Percentiles rank a stretch among this genome's conserved stretches.
These are phyloP conservation scores for Saccostrea cuccullata DNA, from an alignment of 1,140 invertebrate genomes.

Conservation along the genomic window DNA sequence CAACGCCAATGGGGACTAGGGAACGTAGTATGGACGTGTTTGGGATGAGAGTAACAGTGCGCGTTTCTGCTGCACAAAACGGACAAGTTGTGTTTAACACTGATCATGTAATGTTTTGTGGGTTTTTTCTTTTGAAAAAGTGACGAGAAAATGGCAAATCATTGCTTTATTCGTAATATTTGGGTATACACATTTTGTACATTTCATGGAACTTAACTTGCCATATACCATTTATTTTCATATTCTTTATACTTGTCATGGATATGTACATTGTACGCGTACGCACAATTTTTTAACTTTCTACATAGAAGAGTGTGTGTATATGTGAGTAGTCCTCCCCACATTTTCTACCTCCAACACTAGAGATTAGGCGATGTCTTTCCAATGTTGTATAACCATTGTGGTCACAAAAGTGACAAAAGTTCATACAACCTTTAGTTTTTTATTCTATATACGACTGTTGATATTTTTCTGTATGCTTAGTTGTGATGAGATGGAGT, in stretches of 20 bases:
- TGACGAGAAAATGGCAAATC: slow-evolving; percentile 8
- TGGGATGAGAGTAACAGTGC: not conserved
- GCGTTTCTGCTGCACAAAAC: not conserved
- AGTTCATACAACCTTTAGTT: not conserved
- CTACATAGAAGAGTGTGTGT: slow-evolving; percentile 4
- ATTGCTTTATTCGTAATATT: not conserved
- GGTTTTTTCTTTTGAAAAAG: not conserved
- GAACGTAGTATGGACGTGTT: not conserved
- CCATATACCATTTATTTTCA: slow-evolving; percentile 19
- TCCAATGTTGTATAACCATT: slow-evolving; percentile 11
- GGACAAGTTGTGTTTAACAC: not conserved
- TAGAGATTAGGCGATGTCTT: slow-evolving; percentile 28
- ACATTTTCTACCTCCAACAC: slow-evolving; percentile 24
- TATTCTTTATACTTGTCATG: slow-evolving; percentile 8
- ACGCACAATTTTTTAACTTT: not conserved
- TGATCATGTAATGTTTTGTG: not conserved
- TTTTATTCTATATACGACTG: slow-evolving; percentile 13
- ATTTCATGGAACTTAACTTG: not conserved
- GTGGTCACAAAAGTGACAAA: not conserved
- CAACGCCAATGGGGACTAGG: not conserved
- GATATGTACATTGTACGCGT: not conserved
- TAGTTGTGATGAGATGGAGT: slow-evolving; percentile 8
- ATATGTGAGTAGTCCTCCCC: slow-evolving; percentile 2
- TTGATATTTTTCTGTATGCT: not conserved
- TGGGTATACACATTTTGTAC: not conserved